Conservation (phyloP, 2,113 vertebrate genomes). For the Crotophaga sulcirostris region DNA sequence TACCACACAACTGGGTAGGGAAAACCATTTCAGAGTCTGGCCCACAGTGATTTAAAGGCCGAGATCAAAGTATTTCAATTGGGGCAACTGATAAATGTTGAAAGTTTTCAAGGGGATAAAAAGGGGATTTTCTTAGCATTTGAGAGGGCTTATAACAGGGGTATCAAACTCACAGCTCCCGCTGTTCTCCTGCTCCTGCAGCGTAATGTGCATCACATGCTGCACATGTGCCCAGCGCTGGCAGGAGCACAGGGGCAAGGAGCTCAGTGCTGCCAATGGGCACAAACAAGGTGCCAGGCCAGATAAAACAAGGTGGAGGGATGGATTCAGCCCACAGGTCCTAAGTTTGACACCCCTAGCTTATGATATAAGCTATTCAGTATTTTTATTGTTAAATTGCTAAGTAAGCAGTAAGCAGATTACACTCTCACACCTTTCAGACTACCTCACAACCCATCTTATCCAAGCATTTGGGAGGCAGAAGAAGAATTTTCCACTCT, state of each 20-base stretch:
- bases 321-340: no score
- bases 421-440: neutral
- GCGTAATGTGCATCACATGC: no score
- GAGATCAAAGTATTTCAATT: neutral
- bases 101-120: neutral
- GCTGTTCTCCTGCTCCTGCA: no score
- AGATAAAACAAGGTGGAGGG: no score
- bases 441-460: neutral
- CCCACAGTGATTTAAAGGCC: neutral
- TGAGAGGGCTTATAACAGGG: neutral
- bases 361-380: rapidly evolving
- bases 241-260: no score
- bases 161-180: no score
- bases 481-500: neutral
- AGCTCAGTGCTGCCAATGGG: no score
- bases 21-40: neutral
- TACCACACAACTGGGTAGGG: neutral
- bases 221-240: no score
- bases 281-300: no score
- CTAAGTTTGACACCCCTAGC: no score
- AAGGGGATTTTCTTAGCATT: neutral
- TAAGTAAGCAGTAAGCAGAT: neutral
- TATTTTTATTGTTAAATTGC: neutral
- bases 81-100: neutral
- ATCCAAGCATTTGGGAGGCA: neutral